Evolutionary conservation across 2,797 vertebrate species (phyloP), one percentile per base, ranked within the genome.

Genomic region (Tauraco hartlaubi): DNA sequence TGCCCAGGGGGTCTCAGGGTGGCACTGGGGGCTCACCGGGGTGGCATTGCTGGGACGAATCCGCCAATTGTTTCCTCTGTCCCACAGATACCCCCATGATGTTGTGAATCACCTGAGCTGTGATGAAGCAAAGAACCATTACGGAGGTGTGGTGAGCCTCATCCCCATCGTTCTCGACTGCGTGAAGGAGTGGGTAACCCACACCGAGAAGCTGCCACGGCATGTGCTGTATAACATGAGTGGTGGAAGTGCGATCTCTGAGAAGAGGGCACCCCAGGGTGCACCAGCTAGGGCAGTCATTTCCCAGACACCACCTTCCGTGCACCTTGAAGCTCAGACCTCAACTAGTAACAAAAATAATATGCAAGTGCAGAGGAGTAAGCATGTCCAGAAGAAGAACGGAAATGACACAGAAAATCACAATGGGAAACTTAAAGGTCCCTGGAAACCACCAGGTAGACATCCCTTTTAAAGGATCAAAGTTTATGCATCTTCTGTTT

Each of bases 101-200:
- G 98, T 97, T 75, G 96, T 99, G 58, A 98, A 99, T 85, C 97
- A 97, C 85, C 98, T 99, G 81, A 99, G 98, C 93, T 98, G 98
- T 7, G 90, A 98, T 0, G 98, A 99, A 88, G 98, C 98, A 31
- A 97, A 52, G 85, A 97, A 98, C 74, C 98, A 97, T 77, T 99
- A 98, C 0, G 98, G 98, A 9, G 98, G 98, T 0, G 97, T 99
- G 69, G 98, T 99, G 88, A 99, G 98, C 95, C 94, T 99, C 72
- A 95, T 99, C 69, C 98, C 98, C n/a, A 17, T 98, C 21, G 61
- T 97, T 8, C 72, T 98, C 5, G 99, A 99, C 82, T 71, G 82
- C 15, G 86, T 99, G 82, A 98, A 56, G 81, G 97, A 97, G 26
- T 98, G 97, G 93, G 44, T 98, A 3, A 76, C 88, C 49, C 94